phyloP scores from a whole-genome alignment of 2,888 invertebrate species.

The Latrodectus elegans region DNA sequence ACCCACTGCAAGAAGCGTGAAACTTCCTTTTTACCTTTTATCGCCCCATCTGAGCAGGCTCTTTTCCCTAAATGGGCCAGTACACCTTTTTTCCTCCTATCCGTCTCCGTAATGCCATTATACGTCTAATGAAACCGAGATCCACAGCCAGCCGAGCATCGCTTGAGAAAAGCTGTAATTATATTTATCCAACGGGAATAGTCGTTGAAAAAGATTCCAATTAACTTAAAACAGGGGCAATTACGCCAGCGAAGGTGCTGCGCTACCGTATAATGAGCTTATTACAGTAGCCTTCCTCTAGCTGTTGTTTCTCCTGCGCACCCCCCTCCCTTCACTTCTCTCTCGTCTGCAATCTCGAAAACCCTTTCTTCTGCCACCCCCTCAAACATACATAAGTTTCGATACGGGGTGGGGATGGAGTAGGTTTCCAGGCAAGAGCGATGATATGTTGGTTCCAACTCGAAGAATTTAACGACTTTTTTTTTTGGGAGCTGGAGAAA shows the following conservation, averaged over 20 bases:
- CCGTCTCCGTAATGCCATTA: slow-evolving; percentile 60
- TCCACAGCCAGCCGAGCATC: slow-evolving; percentile 4
- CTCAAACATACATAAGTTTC: slow-evolving; percentile 11
- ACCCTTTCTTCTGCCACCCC: not conserved
- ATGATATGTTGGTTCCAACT: slow-evolving; percentile 39
- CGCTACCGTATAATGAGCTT: slow-evolving; percentile 62
- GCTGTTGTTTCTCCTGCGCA: slow-evolving; percentile 22
- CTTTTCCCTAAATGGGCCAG: no score
- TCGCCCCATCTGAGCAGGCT: no score
- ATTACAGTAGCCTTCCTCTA: slow-evolving; percentile 50
- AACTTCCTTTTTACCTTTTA: no score
- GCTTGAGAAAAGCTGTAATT: slow-evolving; percentile 65
- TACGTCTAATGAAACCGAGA: slow-evolving; percentile 62
- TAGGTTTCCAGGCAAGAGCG: slow-evolving; percentile 4
- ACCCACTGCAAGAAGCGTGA: no score
- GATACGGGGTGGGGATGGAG: slow-evolving; percentile 20
- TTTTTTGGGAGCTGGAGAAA: not conserved
- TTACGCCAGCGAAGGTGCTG: slow-evolving; percentile 61
- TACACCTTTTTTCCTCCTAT: slow-evolving; percentile 58
- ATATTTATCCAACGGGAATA: slow-evolving; percentile 65
- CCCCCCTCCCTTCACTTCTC: slow-evolving; percentile 4
- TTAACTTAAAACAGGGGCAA: slow-evolving; percentile 70
- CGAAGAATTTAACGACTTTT: slow-evolving; percentile 38
- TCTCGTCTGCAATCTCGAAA: slow-evolving; percentile 5
- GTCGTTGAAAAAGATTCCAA: slow-evolving; percentile 69